phyloP scores from a whole-genome alignment of 2,113 vertebrate species.

The Nothoprocta perdicaria region DNA sequence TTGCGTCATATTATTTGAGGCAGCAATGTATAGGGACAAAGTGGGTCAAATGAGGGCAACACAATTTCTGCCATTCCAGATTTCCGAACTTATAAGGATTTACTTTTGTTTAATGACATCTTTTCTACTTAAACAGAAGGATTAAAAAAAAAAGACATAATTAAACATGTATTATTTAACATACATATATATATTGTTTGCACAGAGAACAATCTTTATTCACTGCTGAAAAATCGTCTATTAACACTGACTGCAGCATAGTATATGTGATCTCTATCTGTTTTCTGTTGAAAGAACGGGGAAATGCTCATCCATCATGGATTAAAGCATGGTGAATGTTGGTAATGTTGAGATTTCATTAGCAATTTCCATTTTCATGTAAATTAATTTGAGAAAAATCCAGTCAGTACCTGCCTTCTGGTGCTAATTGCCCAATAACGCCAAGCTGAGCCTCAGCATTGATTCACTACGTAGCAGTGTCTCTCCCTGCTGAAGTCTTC shows the following conservation, averaged over 20 bases:
- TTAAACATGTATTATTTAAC: not conserved
- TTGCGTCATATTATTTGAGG: not conserved
- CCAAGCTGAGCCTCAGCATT: not conserved
- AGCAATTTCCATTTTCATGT: constrained; percentile 11
- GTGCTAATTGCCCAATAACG: constrained; percentile 12
- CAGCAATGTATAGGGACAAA: not conserved
- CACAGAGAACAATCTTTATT: not conserved
- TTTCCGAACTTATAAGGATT: not conserved
- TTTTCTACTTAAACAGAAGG: not conserved
- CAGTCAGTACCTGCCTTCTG: not conserved
- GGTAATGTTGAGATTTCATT: not conserved
- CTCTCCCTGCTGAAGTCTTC: not conserved
- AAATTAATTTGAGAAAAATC: constrained; percentile 47
- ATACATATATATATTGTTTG: not conserved
- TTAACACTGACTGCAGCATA: not conserved
- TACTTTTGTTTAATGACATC: not conserved
- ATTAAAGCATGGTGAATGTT: not conserved
- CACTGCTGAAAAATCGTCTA: not conserved
- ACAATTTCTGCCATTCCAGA: not conserved
- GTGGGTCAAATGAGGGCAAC: too few species aligned
- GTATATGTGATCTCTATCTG: not conserved
- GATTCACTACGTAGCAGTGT: not conserved
- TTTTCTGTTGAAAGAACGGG: not conserved
- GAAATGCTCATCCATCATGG: not conserved
- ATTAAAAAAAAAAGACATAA: not conserved